Evolutionary conservation across 2,797 vertebrate genomes (phyloP).

Genomic region (Selene dorsalis): DNA sequence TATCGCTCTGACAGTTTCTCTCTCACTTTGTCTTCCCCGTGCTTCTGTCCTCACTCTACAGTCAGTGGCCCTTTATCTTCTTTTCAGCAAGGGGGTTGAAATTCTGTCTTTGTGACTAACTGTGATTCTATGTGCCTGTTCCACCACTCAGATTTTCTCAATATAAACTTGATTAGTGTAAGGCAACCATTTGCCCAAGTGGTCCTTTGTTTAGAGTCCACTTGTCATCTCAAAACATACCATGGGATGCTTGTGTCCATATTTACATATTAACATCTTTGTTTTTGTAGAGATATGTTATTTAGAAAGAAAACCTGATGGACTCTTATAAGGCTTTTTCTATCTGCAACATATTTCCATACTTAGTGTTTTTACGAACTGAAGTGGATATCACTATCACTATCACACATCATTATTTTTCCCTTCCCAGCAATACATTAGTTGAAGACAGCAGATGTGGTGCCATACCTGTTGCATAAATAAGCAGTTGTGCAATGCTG

Average conservation of each 20-base stretch:
- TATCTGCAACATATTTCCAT: slow-evolving; percentile 2
- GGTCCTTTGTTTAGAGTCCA: background rate
- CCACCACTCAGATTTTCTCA: background rate
- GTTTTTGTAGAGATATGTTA: background rate
- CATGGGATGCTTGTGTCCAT: background rate
- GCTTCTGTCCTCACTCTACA: slow-evolving; percentile 22
- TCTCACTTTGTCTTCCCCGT: slow-evolving; percentile 49
- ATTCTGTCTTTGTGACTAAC: slow-evolving; percentile 6
- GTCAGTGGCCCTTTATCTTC: slow-evolving; percentile 46
- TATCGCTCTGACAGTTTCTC: slow-evolving; percentile 53
- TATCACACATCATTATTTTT: slow-evolving; percentile 44
- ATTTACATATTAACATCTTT: background rate
- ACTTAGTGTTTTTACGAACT: slow-evolving; percentile 25
- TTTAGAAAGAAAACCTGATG: background rate
- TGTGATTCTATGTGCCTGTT: background rate
- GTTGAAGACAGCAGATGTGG: slow-evolving; percentile 47
- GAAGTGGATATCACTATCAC: slow-evolving; percentile 22
- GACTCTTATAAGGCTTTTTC: background rate
- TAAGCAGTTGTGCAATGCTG: slow-evolving; percentile 44
- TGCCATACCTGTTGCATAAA: slow-evolving; percentile 56
- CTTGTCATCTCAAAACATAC: background rate
- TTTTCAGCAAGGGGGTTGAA: slow-evolving; percentile 3
- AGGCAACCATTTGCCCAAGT: background rate
- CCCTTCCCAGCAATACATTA: slow-evolving; percentile 14
- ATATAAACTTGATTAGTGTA: background rate